Evolutionary conservation across 1,140 invertebrate genomes (phyloP).

Genomic region (Zaprionus taronus): DNA sequence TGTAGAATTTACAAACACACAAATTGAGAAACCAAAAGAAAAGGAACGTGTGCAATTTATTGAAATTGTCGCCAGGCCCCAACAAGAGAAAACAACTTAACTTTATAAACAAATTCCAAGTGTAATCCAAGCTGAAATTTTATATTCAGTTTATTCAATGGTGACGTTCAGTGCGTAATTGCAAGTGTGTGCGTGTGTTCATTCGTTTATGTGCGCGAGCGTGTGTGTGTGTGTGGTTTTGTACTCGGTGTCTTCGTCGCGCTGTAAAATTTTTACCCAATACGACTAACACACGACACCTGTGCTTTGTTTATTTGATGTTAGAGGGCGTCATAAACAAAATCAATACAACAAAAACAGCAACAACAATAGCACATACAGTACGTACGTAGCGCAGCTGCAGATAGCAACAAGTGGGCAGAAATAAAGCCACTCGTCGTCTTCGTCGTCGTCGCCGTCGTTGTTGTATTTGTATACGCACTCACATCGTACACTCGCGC

Average conservation of each 20-base stretch:
- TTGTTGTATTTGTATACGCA: conserved; percentile 49
- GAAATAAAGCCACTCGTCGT: conserved; percentile 36
- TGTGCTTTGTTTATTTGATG: conserved; percentile 70
- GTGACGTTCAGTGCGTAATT: conserved; percentile 14
- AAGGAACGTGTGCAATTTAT: background rate
- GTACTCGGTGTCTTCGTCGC: background rate
- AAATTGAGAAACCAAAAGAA: background rate
- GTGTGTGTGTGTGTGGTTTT: background rate
- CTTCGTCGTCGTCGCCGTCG: too few species aligned
- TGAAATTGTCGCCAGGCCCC: background rate
- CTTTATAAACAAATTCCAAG: conserved; percentile 33
- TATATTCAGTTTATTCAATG: conserved; percentile 17
- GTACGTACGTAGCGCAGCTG: conserved; percentile 8
- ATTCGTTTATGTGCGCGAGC: conserved; percentile 3
- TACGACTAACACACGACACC: conserved; percentile 23
- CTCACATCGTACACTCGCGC: conserved; percentile 52
- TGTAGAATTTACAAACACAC: background rate
- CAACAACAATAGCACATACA: conserved; percentile 3
- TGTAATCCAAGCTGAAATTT: conserved; percentile 11
- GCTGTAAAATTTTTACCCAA: conserved; percentile 3
- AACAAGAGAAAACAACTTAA: conserved; percentile 1
- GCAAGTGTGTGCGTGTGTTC: background rate
- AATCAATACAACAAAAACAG: conserved; percentile 19
- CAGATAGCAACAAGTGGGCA: conserved; percentile 73
- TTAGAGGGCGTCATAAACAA: conserved; percentile 58